Evolutionary conservation across 2,888 invertebrate species (phyloP), one percentile per base, ranked within the genome.

Genomic region (Drosophila pseudotalamancana): DNA sequence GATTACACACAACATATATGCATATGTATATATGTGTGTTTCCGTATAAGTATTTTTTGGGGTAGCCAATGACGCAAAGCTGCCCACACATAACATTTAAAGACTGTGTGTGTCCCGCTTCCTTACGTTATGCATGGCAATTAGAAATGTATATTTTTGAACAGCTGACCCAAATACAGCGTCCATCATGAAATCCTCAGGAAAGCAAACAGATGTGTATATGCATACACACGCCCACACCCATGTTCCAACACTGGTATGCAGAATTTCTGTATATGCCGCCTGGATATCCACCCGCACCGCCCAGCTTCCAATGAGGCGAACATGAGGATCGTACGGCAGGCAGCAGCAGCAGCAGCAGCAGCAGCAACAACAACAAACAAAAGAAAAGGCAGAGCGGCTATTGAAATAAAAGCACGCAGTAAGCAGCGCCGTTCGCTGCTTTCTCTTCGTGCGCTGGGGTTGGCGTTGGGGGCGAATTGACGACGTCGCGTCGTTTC

Each of bases 81-180:
- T 48, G 18, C 50, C 12, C 37, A 59, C 46, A 61, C 19, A 35
- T 3, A 23, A 54, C 19, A 48, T 49, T 43, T 34, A 63, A 59
- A n/a, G 40, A 46, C 19, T 43, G 43, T 59, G 54, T 34, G 37
- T 43, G 40, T 54, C 16, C 35, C 27, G 45, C 63, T 71, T 82
- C 82, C 82, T 82, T 80, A 79, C 79, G 42, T 48, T 74, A 39
- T 32, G 59, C 68, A 66, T 68, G 61, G 51, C 71, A 67, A 72
- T 75, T 75, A 67, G 76, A 84, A 63, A 81, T 60, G 79, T 70
- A 50, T 83, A 83, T 86, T 83, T 83, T 68, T 83, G 83, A 86
- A 72, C 80, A 76, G 61, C 55, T 83, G 86, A 83, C 82, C 84
- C 64, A 86, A 68, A 74, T 83, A 57, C 42, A 14, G 50, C 56